These are phyloP conservation scores for Meteorus sp. DNA, from an alignment of 1,140 invertebrate genomes.

Conservation along the genomic window DNA sequence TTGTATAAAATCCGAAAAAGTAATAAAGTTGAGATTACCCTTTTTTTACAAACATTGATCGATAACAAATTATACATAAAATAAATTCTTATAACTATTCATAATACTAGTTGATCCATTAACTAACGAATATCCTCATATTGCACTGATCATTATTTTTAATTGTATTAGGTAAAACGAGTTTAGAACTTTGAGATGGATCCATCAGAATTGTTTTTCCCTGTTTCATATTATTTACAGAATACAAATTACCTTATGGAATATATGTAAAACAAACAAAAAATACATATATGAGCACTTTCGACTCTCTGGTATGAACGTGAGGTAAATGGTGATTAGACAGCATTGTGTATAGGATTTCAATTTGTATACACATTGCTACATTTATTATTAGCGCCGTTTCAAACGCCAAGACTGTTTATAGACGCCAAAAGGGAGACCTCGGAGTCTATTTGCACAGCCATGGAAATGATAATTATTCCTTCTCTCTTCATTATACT, in stretches of 20 bases:
- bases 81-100: too few relatives aligned
- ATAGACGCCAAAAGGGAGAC: conserved; percentile 26
- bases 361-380: conserved; percentile 26
- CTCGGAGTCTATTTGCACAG: conserved; percentile 50
- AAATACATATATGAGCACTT: conserved; percentile 6
- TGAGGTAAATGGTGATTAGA: conserved; percentile 37
- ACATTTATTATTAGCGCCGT: conserved; percentile 22
- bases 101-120: too few relatives aligned
- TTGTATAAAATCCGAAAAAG: conserved; percentile 3
- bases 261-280: conserved; percentile 36
- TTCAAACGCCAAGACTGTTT: conserved; percentile 19
- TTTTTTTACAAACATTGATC: conserved; percentile 9
- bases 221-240: conserved; percentile 35
- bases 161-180: too few relatives aligned
- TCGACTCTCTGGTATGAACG: conserved; percentile 28
- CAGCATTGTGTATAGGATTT: conserved; percentile 29
- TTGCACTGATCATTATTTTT: too few relatives aligned
- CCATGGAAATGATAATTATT: conserved; percentile 40
- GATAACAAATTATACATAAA: conserved; percentile 6
- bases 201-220: not conserved
- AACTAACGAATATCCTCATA: too few relatives aligned
- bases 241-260: conserved; percentile 30
- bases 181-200: too few relatives aligned
- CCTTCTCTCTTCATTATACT: conserved; percentile 3
- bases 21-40: not conserved